Base-by-base conservation (phyloP, 2,113 vertebrate genomes). In the Pygoscelis antarcticus region DNA sequence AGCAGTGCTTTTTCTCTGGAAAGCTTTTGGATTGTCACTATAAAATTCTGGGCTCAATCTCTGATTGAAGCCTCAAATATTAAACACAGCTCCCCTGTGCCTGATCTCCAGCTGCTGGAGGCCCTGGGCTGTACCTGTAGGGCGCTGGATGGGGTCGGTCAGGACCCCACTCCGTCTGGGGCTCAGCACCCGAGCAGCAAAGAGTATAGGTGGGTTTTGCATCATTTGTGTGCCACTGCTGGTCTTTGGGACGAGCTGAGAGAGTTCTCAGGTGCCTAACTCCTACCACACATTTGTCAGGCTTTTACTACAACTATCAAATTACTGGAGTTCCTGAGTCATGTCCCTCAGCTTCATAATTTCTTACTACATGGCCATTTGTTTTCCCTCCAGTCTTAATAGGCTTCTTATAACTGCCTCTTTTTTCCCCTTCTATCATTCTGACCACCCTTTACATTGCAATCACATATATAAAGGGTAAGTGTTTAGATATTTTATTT, bases 21-120 rank as follows among this genome's bases (percentile, higher is more conserved):
- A 95, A 91, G 51, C n/a, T 83, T 95, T 85, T 76, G 72, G 87
- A 94, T 93, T 96, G 93, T 94, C n/a, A 2, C 36, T 38, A 16
- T 65, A 79, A 82, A 93, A 87, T 44, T 83, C 71, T 68, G 62
- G 51, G 69, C 68, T 87, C 69, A 84, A n/a, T 57, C 84, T 81
- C 52, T 16, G 38, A 86, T 36, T 75, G 88, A 82, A 79, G 72
- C 58, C 66, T 82, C 60, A 40, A 7, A 42, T 36, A 60, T 52
- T 36, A 54, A 80, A 46, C 34, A 64, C 38, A 58, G 32, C 14
- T 30, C 16, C 19, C 10, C 29, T 7, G 2, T 7, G 26, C 11
- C 85, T 89, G 26, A 16, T 30, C n/a, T 88, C 16, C 32, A 40
- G 74, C 51, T 77, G 64, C 62, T 80, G 68, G 78, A 83, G 84